Conservation (phyloP, 1,140 invertebrate species). For the Helicoverpa armigera region DNA sequence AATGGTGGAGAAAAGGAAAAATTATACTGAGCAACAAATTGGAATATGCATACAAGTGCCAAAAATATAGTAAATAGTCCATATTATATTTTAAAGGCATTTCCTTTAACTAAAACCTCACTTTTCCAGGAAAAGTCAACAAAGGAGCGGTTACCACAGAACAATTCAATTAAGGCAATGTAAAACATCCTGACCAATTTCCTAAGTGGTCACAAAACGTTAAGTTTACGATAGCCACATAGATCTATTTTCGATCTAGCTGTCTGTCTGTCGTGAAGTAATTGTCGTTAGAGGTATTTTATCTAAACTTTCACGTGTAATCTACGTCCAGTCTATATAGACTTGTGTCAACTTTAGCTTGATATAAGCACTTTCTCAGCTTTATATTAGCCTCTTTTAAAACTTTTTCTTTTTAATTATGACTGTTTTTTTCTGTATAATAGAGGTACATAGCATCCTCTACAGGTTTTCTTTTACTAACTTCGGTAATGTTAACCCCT, state of each 20-base stretch:
- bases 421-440: background rate
- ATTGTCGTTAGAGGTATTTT: slow-evolving; percentile 26
- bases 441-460: no score
- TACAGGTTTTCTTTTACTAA: no score
- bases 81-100: no score
- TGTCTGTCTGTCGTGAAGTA: slow-evolving; percentile 20
- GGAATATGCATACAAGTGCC: background rate
- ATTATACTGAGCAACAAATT: no score
- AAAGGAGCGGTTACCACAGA: slow-evolving; percentile 17
- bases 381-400: slow-evolving; percentile 18
- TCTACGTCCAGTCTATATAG: slow-evolving; percentile 18
- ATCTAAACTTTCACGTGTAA: slow-evolving; percentile 36
- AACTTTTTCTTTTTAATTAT: slow-evolving; percentile 10
- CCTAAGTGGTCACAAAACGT: slow-evolving; percentile 20
- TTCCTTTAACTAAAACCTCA: background rate
- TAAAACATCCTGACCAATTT: slow-evolving; percentile 25
- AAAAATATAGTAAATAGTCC: no score
- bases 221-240: background rate
- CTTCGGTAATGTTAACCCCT: no score
- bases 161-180: slow-evolving; percentile 27
- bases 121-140: background rate
- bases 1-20: no score
- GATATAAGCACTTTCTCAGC: slow-evolving; percentile 14
- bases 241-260: slow-evolving; percentile 19
- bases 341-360: slow-evolving; percentile 12